Base-by-base conservation (phyloP, 2,888 invertebrate species). In the Pachymerium ferrugineum region DNA sequence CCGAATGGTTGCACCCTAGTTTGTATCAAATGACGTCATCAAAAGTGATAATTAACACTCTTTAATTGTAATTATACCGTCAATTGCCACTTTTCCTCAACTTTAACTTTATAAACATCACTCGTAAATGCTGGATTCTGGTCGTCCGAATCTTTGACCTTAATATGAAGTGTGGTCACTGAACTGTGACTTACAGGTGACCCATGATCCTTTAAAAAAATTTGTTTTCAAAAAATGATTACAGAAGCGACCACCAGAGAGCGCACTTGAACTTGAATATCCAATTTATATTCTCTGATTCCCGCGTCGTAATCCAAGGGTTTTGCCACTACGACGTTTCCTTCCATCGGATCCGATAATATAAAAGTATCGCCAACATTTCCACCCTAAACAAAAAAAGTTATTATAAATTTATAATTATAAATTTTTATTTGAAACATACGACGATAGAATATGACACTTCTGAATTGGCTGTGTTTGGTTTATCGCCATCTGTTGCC, bases 41-140 rank as follows among this genome's bases (percentile, higher is more conserved):
- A 76, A 47, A 16, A 22, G 42, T 47, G 38, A 10, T 83, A 54
- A 12, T 31, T 42, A 29, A 68, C 16, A 69, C 42, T 16, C 16
- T 68, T 68, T 31, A 1, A 10, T 22, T 70, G 1, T 5, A 70
- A 25, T 25, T 8, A 87, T 83, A 93, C 93, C 79, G 89, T 87
- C 79, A 92, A 84, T 0, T 92, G 92, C 81, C 89, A 90, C 81
- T 90, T 90, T 80, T 94, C 94, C n/a, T 89, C 87, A 76, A 94
- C 89, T 81, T 88, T 89, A 0, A 91, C 90, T 75, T 87, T 86
- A 82, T 94, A 94, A 28, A 91, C 87, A 12, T 91, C 90, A 76
- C 88, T 87, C 0, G 92, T 90, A 80, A 94, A 94, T 80, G 89
- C 90, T 0, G 93, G 93, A 47, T 89, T 71, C 72, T 92, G 83